Evolutionary conservation across 2,113 vertebrate genomes (phyloP).

Genomic region (Clarias magur): DNA sequence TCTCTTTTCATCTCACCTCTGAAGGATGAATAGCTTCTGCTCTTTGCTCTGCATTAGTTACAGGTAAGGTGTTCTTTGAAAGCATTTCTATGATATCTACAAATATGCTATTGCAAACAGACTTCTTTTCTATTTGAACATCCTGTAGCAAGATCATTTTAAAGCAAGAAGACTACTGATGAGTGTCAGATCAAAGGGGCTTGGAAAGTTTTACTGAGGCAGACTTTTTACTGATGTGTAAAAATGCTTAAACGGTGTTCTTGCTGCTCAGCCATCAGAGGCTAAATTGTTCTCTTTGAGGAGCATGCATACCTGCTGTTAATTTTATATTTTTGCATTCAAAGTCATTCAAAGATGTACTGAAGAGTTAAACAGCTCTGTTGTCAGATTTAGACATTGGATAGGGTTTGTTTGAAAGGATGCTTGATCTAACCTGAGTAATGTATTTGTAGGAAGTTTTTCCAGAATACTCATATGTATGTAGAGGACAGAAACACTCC

Average conservation of each 20-base stretch:
- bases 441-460: conserved; percentile 87
- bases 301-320: neutral
- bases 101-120: neutral
- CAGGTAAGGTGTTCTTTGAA: conserved; percentile 66
- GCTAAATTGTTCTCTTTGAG: conserved; percentile 11
- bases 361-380: neutral
- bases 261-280: neutral
- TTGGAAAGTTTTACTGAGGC: neutral
- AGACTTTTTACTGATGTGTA: neutral
- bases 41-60: conserved; percentile 73
- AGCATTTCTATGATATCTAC: neutral
- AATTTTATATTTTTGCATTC: neutral
- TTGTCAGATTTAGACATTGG: neutral
- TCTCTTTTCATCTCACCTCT: conserved; percentile 47
- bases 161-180: neutral
- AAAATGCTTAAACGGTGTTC: neutral
- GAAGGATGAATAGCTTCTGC: conserved; percentile 73
- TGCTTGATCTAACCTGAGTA: conserved; percentile 38
- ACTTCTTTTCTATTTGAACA: neutral
- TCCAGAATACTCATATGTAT: conserved; percentile 98
- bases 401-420: conserved; percentile 43
- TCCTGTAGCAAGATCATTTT: neutral
- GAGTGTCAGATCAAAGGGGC: neutral
- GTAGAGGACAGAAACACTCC: conserved; percentile 97
- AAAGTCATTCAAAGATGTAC: neutral